These are phyloP conservation scores for Falco peregrinus DNA, from an alignment of 2,797 vertebrate species.

Conservation along the genomic window DNA sequence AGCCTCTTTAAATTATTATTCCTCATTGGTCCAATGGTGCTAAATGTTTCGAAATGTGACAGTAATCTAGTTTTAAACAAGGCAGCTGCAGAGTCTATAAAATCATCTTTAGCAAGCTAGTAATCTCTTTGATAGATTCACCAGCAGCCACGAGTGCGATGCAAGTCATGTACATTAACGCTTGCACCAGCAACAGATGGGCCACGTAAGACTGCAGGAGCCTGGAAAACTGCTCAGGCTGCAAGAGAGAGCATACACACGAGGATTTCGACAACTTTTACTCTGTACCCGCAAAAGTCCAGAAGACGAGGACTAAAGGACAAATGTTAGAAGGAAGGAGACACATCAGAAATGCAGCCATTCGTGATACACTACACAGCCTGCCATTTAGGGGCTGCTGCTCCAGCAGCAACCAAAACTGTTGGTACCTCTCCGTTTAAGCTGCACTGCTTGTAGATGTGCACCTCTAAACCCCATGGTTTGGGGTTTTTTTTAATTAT, in stretches of 20 bases:
- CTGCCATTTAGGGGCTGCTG: neutral
- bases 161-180: neutral
- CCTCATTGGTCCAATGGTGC: constrained; percentile 14
- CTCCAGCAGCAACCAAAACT: neutral
- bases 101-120: constrained; percentile 22
- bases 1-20: constrained; percentile 37
- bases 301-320: neutral
- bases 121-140: constrained; percentile 11
- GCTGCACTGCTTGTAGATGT: neutral
- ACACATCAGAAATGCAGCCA: neutral
- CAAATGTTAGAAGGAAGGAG: neutral
- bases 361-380: accelerated
- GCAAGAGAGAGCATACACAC: neutral
- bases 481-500: neutral
- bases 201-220: neutral
- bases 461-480: neutral
- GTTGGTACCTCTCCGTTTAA: accelerated
- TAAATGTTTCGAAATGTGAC: constrained; percentile 54
- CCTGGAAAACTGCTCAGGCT: neutral
- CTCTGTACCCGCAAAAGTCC: neutral
- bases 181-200: neutral
- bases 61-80: constrained; percentile 65
- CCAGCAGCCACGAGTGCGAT: neutral
- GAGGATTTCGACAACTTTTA: neutral
- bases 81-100: constrained; percentile 51